These are phyloP conservation scores for Brachyhypopomus occidentalis DNA, from an alignment of 2,113 vertebrate genomes.

Conservation along the genomic window DNA sequence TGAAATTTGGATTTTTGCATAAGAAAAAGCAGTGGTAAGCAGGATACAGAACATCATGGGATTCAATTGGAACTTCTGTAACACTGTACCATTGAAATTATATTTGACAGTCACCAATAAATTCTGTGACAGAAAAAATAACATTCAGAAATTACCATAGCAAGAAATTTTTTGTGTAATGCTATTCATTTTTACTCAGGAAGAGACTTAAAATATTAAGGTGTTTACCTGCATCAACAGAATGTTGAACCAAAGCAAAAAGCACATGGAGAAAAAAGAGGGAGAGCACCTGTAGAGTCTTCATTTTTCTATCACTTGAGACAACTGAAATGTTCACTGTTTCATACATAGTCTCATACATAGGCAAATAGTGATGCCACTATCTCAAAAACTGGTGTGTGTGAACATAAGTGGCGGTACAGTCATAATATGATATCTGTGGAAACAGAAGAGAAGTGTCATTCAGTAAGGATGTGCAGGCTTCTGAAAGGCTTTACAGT, in stretches of 20 bases:
- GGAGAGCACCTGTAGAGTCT: neutral
- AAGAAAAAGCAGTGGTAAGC: neutral
- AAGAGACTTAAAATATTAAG: neutral
- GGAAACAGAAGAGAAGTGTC: neutral
- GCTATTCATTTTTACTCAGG: neutral
- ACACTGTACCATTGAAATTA: neutral
- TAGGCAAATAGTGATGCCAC: neutral
- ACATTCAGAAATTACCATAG: neutral
- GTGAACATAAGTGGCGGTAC: neutral
- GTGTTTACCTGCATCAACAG: slow-evolving; percentile 43
- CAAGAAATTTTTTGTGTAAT: neutral
- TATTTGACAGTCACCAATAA: neutral
- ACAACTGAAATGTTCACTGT: neutral
- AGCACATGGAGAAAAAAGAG: slow-evolving; percentile 2
- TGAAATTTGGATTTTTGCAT: neutral
- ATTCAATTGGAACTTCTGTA: neutral
- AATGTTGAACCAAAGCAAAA: slow-evolving; percentile 41
- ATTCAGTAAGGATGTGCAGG: neutral
- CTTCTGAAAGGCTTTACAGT: neutral
- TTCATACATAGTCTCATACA: neutral
- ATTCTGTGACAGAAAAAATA: neutral
- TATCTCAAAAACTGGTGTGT: neutral
- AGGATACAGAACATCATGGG: too few species aligned
- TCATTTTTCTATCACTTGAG: neutral
- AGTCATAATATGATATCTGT: slow-evolving; percentile 6